Percentiles rank a stretch among this genome's conserved stretches.
Evolutionary conservation across 2,113 vertebrate genomes (phyloP).

Genomic region (Atrichornis clamosus): DNA sequence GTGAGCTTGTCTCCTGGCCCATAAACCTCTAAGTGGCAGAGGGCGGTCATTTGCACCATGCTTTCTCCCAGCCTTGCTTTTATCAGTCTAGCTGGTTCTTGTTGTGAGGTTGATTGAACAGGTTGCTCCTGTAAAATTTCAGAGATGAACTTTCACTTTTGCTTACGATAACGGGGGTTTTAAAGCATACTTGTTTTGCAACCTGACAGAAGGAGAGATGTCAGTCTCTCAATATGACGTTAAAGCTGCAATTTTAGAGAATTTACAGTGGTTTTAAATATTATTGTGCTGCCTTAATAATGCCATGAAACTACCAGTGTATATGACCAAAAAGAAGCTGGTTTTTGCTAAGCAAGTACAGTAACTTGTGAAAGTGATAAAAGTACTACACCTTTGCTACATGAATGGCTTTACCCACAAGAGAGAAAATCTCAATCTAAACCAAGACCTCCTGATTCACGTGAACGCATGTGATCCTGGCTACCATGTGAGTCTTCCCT

Average conservation of each 20-base stretch:
- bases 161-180: neutral
- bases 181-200: neutral
- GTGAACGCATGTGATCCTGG: neutral
- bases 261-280: neutral
- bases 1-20: neutral
- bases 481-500: neutral
- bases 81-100: neutral
- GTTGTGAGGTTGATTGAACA: neutral
- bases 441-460: neutral
- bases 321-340: neutral
- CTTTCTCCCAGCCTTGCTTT: neutral
- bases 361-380: neutral
- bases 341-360: neutral
- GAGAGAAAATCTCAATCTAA: neutral
- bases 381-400: neutral
- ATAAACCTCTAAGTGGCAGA: neutral
- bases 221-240: neutral
- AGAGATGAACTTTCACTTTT: neutral
- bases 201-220: accelerated
- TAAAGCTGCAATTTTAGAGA: neutral
- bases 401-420: neutral
- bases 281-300: neutral
- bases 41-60: neutral
- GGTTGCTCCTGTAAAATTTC: neutral
- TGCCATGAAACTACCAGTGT: neutral